These are phyloP conservation scores for Ophioninae sp. DNA, from an alignment of 2,888 invertebrate genomes.

Conservation along the genomic window DNA sequence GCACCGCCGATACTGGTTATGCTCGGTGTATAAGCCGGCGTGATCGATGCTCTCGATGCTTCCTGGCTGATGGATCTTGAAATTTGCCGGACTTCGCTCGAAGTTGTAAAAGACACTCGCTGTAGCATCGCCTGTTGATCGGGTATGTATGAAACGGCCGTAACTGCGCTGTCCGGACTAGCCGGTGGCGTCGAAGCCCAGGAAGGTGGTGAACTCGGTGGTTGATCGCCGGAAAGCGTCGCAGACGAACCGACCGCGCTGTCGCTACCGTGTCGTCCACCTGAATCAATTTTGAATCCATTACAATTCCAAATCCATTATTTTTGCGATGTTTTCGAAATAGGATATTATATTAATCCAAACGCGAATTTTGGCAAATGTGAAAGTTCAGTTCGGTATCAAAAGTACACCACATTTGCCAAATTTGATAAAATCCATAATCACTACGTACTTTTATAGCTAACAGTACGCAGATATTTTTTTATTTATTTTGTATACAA, in stretches of 20 bases:
- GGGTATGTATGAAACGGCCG: slow-evolving; percentile 83
- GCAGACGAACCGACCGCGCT: slow-evolving; percentile 86
- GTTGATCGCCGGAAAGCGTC: slow-evolving; percentile 82
- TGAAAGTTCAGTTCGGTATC: no score
- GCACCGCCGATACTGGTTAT: slow-evolving; percentile 86
- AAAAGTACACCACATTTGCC: no score
- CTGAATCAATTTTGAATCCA: slow-evolving; percentile 68
- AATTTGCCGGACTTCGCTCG: slow-evolving; percentile 83
- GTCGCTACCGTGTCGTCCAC: slow-evolving; percentile 82
- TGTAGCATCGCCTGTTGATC: slow-evolving; percentile 82
- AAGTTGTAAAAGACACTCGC: slow-evolving; percentile 85
- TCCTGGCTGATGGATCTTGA: slow-evolving; percentile 74
- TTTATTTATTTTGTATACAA: no score
- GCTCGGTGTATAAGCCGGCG: slow-evolving; percentile 81
- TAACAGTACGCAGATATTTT: no score
- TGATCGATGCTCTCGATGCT: slow-evolving; percentile 69
- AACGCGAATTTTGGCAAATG: no score
- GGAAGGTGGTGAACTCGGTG: slow-evolving; percentile 83
- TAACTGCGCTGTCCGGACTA: slow-evolving; percentile 83
- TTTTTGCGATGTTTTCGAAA: not conserved
- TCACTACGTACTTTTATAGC: no score
- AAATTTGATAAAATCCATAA: no score
- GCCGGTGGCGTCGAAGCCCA: slow-evolving; percentile 84
- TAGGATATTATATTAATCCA: no score
- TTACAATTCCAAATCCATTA: not conserved